These are phyloP conservation scores for Oreochromis mossambicus DNA, from an alignment of 2,797 vertebrate species.

Conservation along the genomic window DNA sequence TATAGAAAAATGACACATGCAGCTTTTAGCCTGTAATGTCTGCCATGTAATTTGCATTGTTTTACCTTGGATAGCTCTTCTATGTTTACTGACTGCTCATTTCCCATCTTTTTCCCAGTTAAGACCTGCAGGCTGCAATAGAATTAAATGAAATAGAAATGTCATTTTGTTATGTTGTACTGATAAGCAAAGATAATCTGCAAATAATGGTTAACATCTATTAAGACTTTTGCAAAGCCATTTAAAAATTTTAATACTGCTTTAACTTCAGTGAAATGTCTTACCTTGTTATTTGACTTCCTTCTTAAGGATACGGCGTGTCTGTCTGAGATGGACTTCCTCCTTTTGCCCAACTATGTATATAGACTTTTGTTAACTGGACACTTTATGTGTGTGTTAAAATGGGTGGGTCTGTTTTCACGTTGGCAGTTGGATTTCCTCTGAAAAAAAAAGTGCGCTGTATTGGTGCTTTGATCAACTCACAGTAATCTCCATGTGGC, in stretches of 20 bases:
- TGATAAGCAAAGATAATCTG: not conserved
- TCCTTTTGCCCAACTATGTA: slow-evolving; percentile 34
- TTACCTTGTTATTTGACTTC: slow-evolving; percentile 44
- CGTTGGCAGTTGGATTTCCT: slow-evolving; percentile 32
- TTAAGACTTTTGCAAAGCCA: not conserved
- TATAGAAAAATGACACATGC: not conserved
- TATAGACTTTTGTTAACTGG: slow-evolving; percentile 13
- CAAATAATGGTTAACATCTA: not conserved
- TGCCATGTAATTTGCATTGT: not conserved
- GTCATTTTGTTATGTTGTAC: not conserved
- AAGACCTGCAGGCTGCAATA: not conserved
- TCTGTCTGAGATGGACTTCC: not conserved
- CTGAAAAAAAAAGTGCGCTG: not conserved
- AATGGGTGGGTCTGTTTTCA: slow-evolving; percentile 64
- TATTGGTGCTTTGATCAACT: slow-evolving; percentile 27
- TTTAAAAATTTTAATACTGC: fast-evolving
- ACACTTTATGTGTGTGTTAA: slow-evolving; percentile 48
- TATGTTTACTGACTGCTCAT: slow-evolving; percentile 53
- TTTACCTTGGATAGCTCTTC: slow-evolving; percentile 50
- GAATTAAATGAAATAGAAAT: not conserved
- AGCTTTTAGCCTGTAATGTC: not conserved
- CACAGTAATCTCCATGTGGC: slow-evolving; percentile 6
- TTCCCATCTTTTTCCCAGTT: slow-evolving; percentile 71
- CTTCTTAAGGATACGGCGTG: not conserved
- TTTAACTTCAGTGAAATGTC: not conserved